phyloP scores from a whole-genome alignment of 2,797 vertebrate genomes.

The Enteromius unitaeniatus region DNA sequence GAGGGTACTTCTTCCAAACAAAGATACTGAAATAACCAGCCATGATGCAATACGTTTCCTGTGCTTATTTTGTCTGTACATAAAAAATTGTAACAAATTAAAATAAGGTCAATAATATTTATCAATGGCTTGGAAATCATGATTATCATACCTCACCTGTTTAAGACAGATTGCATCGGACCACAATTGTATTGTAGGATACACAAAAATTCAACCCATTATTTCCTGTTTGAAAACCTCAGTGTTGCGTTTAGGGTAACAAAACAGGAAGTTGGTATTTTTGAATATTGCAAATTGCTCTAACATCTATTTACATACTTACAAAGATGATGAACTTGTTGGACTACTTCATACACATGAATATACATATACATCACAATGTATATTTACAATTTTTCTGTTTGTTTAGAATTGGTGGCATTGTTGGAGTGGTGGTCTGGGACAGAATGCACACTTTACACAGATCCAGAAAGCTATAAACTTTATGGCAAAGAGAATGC shows the following conservation, averaged over 20 bases:
- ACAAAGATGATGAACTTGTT: background rate
- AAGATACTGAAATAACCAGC: background rate
- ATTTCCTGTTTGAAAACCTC: slow-evolving; percentile 39
- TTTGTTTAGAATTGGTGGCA: slow-evolving; percentile 89
- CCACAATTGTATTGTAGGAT: background rate
- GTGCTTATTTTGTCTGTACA: background rate
- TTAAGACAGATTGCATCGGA: background rate
- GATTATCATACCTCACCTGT: background rate
- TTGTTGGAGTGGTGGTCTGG: slow-evolving; percentile 97
- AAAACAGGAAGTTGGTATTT: slow-evolving; percentile 16
- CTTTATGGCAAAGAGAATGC: slow-evolving; percentile 91
- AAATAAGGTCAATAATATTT: background rate
- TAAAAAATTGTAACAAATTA: background rate
- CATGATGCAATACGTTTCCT: background rate
- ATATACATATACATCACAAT: background rate
- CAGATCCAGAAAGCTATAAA: slow-evolving; percentile 80
- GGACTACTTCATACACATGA: background rate
- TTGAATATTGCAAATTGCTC: background rate
- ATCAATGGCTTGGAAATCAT: background rate
- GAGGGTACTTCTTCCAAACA: background rate
- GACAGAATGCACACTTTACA: slow-evolving; percentile 90
- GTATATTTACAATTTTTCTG: background rate
- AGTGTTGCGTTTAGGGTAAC: background rate
- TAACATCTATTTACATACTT: background rate
- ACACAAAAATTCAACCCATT: background rate